These are phyloP conservation scores for Mizuhopecten yessoensis DNA, from an alignment of 1,140 invertebrate genomes.

Conservation along the genomic window DNA sequence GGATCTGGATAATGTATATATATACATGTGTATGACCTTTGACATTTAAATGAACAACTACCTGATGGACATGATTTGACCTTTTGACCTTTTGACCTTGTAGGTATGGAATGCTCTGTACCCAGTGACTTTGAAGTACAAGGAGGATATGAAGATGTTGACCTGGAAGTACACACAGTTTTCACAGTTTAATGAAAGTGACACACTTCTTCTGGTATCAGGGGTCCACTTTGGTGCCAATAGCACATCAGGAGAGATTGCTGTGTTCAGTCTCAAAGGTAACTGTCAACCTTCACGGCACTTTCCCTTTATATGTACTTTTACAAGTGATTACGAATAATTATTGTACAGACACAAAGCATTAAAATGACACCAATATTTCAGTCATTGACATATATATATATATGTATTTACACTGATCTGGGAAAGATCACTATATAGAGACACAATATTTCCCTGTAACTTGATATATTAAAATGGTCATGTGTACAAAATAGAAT, in stretches of 20 bases:
- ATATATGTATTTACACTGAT: too few relatives aligned
- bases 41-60: too few relatives aligned
- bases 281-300: constrained; percentile 53
- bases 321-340: background rate
- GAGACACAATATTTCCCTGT: too few relatives aligned
- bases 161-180: constrained; percentile 96
- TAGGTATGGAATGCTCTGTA: constrained; percentile 91
- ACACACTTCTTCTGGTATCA: constrained; percentile 92
- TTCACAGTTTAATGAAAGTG: constrained; percentile 93
- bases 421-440: too few relatives aligned
- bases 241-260: constrained; percentile 93
- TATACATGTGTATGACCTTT: too few relatives aligned
- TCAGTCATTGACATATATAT: too few relatives aligned
- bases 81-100: constrained; percentile 66
- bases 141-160: constrained; percentile 92
- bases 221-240: constrained; percentile 92
- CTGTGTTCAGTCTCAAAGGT: constrained; percentile 91
- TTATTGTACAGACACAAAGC: too few relatives aligned
- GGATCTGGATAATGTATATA: too few relatives aligned
- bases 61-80: too few relatives aligned
- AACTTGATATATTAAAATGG: too few relatives aligned
- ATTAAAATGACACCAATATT: too few relatives aligned
- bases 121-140: constrained; percentile 89
- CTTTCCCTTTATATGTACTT: background rate
- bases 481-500: too few relatives aligned